Evolutionary conservation across 2,113 vertebrate species (phyloP).

Genomic region (Myocastor coypus): DNA sequence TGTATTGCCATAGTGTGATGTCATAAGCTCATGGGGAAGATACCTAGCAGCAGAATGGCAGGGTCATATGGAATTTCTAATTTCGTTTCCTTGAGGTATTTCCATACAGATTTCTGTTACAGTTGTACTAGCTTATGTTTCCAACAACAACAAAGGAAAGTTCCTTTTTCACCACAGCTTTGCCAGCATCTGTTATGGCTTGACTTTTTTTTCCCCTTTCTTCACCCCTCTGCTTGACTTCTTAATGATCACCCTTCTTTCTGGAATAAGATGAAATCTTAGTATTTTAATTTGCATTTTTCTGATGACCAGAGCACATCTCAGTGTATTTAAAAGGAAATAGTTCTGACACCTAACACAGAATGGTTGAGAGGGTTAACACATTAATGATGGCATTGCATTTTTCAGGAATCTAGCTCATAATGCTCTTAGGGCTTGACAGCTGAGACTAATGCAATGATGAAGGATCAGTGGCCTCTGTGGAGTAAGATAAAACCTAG

Average conservation of each 20-base stretch:
- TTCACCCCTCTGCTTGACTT: background rate
- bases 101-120: background rate
- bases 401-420: slow-evolving; percentile 56
- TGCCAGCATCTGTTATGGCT: background rate
- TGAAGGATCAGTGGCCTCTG: slow-evolving; percentile 66
- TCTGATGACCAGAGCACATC: background rate
- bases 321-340: background rate
- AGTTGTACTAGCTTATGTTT: background rate
- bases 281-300: background rate
- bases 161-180: background rate
- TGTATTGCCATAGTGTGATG: background rate
- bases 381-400: slow-evolving; percentile 42
- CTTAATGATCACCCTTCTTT: background rate
- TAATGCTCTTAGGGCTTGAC: slow-evolving; percentile 68
- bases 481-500: slow-evolving; percentile 71
- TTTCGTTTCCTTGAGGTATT: background rate
- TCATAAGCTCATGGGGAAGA: background rate
- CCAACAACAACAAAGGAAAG: background rate
- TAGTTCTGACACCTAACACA: background rate
- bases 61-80: background rate
- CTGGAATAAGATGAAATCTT: background rate
- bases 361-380: slow-evolving; percentile 51
- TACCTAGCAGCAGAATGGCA: background rate
- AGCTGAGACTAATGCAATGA: slow-evolving; percentile 67
- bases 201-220: background rate